These are phyloP conservation scores for Propithecus coquereli DNA, from an alignment of 2,113 vertebrate species.

Conservation along the genomic window DNA sequence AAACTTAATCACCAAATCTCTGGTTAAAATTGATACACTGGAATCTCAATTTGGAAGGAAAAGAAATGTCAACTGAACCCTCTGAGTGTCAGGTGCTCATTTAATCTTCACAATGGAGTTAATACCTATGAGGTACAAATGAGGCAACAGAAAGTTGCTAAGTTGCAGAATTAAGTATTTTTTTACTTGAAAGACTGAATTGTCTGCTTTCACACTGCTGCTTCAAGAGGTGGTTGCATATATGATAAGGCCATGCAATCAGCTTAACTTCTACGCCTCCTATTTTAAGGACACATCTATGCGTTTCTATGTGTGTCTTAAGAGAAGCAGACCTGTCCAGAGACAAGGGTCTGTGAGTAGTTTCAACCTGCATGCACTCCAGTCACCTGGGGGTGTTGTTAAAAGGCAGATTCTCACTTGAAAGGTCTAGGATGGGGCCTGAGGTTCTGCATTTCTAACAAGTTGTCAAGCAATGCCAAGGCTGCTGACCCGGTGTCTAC, in stretches of 20 bases:
- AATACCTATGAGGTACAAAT: neutral
- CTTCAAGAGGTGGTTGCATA: neutral
- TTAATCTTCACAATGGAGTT: neutral
- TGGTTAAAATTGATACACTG: neutral
- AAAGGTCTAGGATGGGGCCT: neutral
- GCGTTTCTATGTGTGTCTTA: no score
- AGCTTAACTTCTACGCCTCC: fast-evolving
- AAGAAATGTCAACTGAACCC: neutral
- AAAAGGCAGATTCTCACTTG: neutral
- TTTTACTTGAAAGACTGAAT: neutral
- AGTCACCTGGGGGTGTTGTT: neutral
- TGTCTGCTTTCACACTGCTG: neutral
- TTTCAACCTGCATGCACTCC: neutral
- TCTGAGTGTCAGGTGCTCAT: no score
- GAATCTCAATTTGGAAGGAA: neutral
- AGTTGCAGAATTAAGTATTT: neutral
- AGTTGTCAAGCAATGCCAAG: neutral
- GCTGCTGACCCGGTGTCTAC: neutral
- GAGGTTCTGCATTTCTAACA: neutral
- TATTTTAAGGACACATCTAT: neutral
- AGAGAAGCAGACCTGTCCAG: neutral
- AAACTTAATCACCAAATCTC: neutral
- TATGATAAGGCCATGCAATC: fast-evolving
- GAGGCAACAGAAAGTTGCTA: neutral
- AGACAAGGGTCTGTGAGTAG: neutral